Percentiles rank a stretch among this genome's conserved stretches.
phyloP scores from a whole-genome alignment of 2,113 vertebrate genomes.

The Macrotis lagotis region DNA sequence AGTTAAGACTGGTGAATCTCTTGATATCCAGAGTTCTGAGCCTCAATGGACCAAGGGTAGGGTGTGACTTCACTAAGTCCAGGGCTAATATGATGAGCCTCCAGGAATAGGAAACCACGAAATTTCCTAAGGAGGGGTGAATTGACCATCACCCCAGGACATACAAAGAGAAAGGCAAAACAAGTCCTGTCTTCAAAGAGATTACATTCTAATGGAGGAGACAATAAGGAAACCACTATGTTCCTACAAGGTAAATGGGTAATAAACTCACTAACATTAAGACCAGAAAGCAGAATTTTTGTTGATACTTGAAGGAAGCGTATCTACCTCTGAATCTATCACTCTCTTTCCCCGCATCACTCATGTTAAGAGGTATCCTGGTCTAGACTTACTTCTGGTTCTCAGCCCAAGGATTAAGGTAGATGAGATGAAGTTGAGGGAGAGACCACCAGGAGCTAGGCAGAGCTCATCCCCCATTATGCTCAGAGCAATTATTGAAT shows the following conservation, averaged over 20 bases:
- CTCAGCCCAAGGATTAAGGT: background rate
- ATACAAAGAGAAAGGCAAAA: background rate
- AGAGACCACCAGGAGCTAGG: background rate
- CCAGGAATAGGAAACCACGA: too few relatives aligned
- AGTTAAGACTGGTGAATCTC: background rate
- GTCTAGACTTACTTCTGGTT: background rate
- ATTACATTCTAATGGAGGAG: background rate
- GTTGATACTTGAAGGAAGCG: background rate
- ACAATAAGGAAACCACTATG: background rate
- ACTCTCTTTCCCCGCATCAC: background rate
- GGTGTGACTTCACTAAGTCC: background rate
- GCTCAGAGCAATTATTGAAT: background rate
- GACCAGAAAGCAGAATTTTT: background rate
- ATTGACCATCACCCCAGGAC: background rate
- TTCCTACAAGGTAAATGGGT: background rate
- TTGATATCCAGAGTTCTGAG: background rate
- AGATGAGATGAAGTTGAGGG: background rate
- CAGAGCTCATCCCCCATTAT: background rate
- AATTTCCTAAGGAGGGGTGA: background rate
- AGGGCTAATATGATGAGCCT: background rate
- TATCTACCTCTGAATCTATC: background rate
- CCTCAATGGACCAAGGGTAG: background rate
- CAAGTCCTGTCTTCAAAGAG: background rate
- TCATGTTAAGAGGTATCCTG: background rate
- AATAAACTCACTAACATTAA: background rate